These are phyloP conservation scores for Digitonthophagus gazella DNA, from an alignment of 2,888 invertebrate genomes.

Conservation along the genomic window DNA sequence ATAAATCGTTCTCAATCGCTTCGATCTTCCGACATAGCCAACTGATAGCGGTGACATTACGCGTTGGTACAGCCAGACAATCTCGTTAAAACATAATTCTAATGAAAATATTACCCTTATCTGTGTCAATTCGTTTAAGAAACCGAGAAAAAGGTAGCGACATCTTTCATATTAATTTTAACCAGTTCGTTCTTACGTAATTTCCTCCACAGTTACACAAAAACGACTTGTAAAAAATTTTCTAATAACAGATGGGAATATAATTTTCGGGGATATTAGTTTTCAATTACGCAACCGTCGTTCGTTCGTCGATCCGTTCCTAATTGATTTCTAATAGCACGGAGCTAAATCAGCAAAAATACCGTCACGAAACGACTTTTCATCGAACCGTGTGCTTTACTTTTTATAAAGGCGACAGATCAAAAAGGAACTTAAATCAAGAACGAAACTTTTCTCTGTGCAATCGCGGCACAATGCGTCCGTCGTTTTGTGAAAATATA, in stretches of 20 bases:
- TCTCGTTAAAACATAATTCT: conserved; percentile 8
- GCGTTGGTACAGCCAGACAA: not conserved
- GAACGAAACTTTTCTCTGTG: not conserved
- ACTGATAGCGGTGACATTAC: conserved; percentile 1
- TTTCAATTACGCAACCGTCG: not conserved
- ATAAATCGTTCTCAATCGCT: not conserved
- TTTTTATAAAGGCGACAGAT: too few species aligned
- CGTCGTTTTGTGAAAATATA: not conserved
- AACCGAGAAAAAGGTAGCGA: not conserved
- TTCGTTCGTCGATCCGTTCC: not conserved
- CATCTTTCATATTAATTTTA: not conserved
- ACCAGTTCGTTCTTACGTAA: too few species aligned
- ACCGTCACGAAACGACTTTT: not conserved
- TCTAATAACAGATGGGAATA: not conserved
- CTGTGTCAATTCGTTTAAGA: not conserved
- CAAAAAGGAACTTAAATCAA: not conserved
- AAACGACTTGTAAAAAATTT: not conserved
- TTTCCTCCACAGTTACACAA: too few species aligned
- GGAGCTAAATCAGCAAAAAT: not conserved
- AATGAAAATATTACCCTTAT: conserved; percentile 6
- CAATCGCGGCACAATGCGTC: not conserved
- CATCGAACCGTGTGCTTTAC: not conserved
- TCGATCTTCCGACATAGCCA: not conserved
- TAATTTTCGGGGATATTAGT: not conserved
- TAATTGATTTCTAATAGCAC: not conserved